phyloP scores from a whole-genome alignment of 1,140 invertebrate genomes.

The Apis florea region DNA sequence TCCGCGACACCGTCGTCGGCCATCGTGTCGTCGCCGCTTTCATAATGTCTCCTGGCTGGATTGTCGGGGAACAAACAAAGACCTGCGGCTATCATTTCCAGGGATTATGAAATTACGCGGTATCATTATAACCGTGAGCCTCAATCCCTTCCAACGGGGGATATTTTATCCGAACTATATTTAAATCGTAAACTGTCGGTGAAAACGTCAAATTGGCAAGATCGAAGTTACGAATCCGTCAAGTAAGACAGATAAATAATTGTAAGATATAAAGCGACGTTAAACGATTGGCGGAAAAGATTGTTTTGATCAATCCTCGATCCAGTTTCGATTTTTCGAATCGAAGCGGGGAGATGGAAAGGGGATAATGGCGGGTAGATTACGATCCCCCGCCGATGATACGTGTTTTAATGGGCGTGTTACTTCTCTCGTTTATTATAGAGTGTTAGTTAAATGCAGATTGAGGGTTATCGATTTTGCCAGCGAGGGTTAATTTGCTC shows the following conservation, averaged over 20 bases:
- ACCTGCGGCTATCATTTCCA: slow-evolving; percentile 33
- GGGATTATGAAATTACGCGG: slow-evolving; percentile 36
- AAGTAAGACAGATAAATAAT: too few species aligned
- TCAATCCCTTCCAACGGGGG: neutral
- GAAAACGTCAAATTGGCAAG: too few species aligned
- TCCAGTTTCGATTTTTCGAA: neutral
- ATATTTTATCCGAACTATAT: neutral
- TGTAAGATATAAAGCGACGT: too few species aligned
- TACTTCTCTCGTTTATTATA: slow-evolving; percentile 7
- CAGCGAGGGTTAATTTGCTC: neutral
- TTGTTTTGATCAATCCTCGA: neutral
- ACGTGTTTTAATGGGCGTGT: neutral
- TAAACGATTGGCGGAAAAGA: too few species aligned
- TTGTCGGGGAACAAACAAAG: slow-evolving; percentile 13
- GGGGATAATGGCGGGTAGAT: neutral
- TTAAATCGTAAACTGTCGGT: neutral
- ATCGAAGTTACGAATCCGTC: too few species aligned
- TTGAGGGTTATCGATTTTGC: slow-evolving; percentile 16
- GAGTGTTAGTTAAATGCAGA: slow-evolving; percentile 9
- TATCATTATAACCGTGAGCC: slow-evolving; percentile 5
- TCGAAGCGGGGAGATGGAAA: neutral
- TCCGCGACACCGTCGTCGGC: slow-evolving; percentile 51
- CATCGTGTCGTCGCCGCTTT: slow-evolving; percentile 31
- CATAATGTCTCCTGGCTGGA: slow-evolving; percentile 41
- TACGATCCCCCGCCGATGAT: neutral